Percentiles rank a stretch among this genome's conserved stretches.
Conservation (phyloP, 2,797 vertebrate species). For the Tympanoctomys barrerae region DNA sequence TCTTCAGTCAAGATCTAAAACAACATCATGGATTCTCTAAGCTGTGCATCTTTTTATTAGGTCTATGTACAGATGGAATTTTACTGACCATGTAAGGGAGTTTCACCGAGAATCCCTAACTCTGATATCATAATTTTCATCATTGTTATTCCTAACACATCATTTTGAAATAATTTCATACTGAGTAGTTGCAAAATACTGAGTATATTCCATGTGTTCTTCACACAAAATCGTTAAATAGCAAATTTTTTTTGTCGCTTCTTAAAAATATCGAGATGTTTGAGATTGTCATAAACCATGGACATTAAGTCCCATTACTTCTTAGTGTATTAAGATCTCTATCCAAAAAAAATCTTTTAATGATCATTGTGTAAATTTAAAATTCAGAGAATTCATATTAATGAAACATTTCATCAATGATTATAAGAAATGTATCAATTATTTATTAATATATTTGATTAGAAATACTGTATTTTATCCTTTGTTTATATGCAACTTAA, state of each 20-base stretch:
- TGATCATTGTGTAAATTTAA: not conserved
- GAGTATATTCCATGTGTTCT: not conserved
- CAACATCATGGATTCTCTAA: not conserved
- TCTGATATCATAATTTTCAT: not conserved
- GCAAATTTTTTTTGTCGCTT: not conserved
- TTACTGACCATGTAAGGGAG: fast-evolving
- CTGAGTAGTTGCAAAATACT: not conserved
- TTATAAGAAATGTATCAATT: not conserved
- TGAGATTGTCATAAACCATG: not conserved
- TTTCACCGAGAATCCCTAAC: too few species aligned
- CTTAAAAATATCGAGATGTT: slow-evolving; percentile 15
- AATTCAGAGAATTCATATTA: not conserved
- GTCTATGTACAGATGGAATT: not conserved
- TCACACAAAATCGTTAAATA: not conserved
- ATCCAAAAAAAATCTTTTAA: not conserved
- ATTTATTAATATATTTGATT: not conserved
- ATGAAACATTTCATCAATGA: not conserved
- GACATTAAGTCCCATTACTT: not conserved
- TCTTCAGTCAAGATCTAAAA: not conserved
- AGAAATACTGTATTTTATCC: not conserved
- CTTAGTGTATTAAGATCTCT: not conserved
- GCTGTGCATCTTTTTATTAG: not conserved
- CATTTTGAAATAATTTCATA: not conserved
- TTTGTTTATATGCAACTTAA: not conserved
- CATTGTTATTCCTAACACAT: not conserved